phyloP scores from a whole-genome alignment of 37 sponge, comb jelly and placozoan genomes.

The Spongia lamella region DNA sequence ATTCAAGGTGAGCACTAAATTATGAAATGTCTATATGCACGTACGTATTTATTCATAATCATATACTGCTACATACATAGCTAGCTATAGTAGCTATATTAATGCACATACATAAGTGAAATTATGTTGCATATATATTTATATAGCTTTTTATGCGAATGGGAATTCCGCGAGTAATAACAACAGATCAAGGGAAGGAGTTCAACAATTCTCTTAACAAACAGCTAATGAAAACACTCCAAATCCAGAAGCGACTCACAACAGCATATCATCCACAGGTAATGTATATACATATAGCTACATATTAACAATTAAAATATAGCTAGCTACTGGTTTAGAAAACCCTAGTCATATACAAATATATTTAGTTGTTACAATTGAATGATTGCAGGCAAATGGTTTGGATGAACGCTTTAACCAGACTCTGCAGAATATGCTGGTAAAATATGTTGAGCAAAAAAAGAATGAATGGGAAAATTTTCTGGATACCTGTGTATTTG shows the following conservation, averaged over 20 bases:
- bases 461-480: not conserved
- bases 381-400: conserved; percentile 34
- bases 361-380: too few species aligned
- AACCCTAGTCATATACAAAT: too few species aligned
- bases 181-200: conserved; percentile 53
- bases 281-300: too few species aligned
- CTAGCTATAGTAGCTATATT: not conserved
- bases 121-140: too few species aligned
- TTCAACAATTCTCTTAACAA: conserved; percentile 52
- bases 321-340: too few species aligned
- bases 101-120: not conserved
- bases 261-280: conserved; percentile 73
- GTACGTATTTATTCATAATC: not conserved
- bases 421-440: conserved; percentile 18
- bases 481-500: conserved; percentile 26
- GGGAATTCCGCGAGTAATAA: conserved; percentile 59
- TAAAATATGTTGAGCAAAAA: conserved; percentile 2
- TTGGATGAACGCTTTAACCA: conserved; percentile 27
- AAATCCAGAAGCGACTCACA: conserved; percentile 40
- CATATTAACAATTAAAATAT: too few species aligned
- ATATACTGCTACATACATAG: not conserved
- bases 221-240: conserved; percentile 26
- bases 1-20: conserved; percentile 55
- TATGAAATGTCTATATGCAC: not conserved
- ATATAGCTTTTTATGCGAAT: conserved; percentile 64